A percentile compares a stretch with the other conserved stretches of the same genome.
Evolutionary conservation across 2,797 vertebrate genomes (phyloP).

Genomic region (Sebastiscus tertius): DNA sequence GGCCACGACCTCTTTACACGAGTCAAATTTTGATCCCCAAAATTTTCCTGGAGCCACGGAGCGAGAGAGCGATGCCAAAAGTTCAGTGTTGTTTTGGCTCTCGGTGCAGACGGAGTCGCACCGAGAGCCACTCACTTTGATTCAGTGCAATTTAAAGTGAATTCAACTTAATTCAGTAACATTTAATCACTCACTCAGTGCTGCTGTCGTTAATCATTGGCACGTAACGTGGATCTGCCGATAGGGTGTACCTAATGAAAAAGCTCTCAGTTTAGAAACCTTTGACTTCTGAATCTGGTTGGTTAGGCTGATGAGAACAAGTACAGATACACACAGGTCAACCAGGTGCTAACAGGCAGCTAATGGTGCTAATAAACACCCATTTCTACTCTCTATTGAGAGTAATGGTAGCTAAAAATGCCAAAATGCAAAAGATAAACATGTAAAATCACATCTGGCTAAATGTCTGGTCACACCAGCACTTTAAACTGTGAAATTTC

Average conservation of each 20-base stretch:
- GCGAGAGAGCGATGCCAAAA: not conserved
- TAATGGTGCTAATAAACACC: not conserved
- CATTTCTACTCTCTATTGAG: not conserved
- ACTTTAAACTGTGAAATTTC: not conserved
- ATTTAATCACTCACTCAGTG: slow-evolving; percentile 42
- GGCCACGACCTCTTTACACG: slow-evolving; percentile 2
- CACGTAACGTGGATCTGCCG: slow-evolving; percentile 33
- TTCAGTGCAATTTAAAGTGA: slow-evolving; percentile 75
- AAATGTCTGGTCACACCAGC: not conserved
- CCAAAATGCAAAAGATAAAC: not conserved
- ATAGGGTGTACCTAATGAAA: slow-evolving; percentile 25
- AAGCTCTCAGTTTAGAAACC: slow-evolving; percentile 28
- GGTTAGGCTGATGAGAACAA: slow-evolving; percentile 1
- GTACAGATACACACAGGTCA: slow-evolving; percentile 41
- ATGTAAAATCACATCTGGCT: not conserved
- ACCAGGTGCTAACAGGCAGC: slow-evolving; percentile 1
- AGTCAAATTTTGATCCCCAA: slow-evolving; percentile 11
- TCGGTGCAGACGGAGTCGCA: not conserved
- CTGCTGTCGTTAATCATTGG: slow-evolving; percentile 40
- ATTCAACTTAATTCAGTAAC: slow-evolving; percentile 46
- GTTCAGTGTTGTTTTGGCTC: slow-evolving; percentile 27
- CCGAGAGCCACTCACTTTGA: slow-evolving; percentile 39
- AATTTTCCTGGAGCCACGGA: slow-evolving; percentile 5
- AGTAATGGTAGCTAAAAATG: not conserved
- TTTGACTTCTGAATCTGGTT: slow-evolving; percentile 19